Evolutionary conservation across 2,797 vertebrate species (phyloP).

Genomic region (Micromesistius poutassou): DNA sequence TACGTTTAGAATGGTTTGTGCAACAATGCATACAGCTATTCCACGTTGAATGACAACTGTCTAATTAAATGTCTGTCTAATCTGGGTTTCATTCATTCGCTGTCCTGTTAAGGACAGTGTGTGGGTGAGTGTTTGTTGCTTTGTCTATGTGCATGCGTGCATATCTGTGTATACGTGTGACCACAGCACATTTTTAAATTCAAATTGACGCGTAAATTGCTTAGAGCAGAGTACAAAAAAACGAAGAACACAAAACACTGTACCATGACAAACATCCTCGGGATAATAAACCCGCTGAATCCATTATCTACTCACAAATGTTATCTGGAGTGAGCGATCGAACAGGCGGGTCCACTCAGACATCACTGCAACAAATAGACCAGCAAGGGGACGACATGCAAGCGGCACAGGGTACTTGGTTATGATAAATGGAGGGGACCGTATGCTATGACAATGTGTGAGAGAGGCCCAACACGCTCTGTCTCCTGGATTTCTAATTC

Average conservation of each 20-base stretch:
- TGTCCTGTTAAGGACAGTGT: too few species aligned
- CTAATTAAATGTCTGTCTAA: too few species aligned
- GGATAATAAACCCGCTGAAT: neutral
- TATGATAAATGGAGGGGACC: neutral
- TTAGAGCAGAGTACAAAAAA: neutral
- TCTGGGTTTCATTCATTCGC: too few species aligned
- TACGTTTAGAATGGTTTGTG: too few species aligned
- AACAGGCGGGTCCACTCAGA: neutral
- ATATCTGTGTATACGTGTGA: too few species aligned
- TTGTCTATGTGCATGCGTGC: too few species aligned
- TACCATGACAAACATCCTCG: neutral
- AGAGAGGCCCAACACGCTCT: neutral
- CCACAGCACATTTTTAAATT: neutral
- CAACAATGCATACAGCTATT: too few species aligned
- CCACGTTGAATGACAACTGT: too few species aligned
- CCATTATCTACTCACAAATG: neutral
- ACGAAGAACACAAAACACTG: neutral
- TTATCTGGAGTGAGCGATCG: neutral
- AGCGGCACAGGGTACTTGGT: neutral
- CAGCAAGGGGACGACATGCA: neutral
- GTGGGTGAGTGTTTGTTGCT: too few species aligned
- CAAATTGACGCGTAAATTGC: neutral
- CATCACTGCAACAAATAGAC: neutral
- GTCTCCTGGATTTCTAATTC: neutral
- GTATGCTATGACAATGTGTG: neutral